Base-by-base conservation (phyloP, 2,888 invertebrate species). In the Caenorhabditis sp. region DNA sequence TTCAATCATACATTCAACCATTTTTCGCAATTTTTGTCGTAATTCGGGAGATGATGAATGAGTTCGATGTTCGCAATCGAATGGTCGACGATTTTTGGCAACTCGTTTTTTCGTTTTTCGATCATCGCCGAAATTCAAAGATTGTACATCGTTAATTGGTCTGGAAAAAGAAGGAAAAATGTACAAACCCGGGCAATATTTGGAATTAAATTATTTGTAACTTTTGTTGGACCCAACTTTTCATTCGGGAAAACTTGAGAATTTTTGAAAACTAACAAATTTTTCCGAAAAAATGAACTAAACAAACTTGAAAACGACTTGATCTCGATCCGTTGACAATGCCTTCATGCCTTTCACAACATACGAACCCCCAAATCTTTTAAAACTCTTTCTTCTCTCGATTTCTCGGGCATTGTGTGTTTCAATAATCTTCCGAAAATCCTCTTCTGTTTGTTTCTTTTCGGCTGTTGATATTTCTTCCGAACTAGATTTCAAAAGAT, bases 271-370 rank as follows among this genome's bases (percentile, higher is more conserved):
- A n/a, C n/a, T n/a, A 53, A 19, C 23, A 6, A 53, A 53, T 19
- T 19, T 8, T 19, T 23, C n/a, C 14, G 17, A 24, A 53, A 14
- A 10, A 26, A 6, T 23, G 21, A 53, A 53, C 10, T 10, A 21
- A 62, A 10, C 43, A 43, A 61, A 83, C 71, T 83, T 82, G 66
- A 79, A 70, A 21, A 84, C 75, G 0, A 86, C 70, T 60, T 83
- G 67, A 64, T 89, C 90, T 89, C 94, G 94, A 77, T 87, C 93
- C 78, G 95, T 91, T 79, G 93, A 93, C 86, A 96, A 92, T 24
- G 96, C 94, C 89, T 95, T 95, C 91, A 97, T 92, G 88, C 96
- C 95, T 88, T 93, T 92, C 21, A 97, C 92, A 0, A 93, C 92
- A 90, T 92, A 97, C 10, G 95, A 95, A 61, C 97, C 96, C 37